A percentile compares a stretch with the other conserved stretches of the same genome.
phyloP scores from a whole-genome alignment of 2,888 invertebrate genomes.

The Cerastis rubricosa region DNA sequence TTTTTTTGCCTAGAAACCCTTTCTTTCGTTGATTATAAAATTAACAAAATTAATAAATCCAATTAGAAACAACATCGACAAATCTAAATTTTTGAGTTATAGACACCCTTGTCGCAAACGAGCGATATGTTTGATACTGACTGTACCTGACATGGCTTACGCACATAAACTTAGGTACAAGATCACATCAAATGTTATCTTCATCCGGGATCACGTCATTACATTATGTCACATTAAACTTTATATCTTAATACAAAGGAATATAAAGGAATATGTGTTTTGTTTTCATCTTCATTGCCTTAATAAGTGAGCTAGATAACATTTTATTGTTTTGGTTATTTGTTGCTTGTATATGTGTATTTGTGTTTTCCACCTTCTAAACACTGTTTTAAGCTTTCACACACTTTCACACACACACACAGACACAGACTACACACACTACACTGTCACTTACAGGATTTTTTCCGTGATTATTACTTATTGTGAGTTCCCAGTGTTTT shows the following conservation, averaged over 20 bases:
- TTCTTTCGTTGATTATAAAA: no score
- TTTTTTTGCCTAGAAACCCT: no score
- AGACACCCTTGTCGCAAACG: no score
- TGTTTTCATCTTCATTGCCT: conserved; percentile 3
- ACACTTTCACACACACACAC: no score
- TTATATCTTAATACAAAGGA: conserved; percentile 36
- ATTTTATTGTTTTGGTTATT: background rate
- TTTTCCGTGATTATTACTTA: no score
- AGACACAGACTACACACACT: no score
- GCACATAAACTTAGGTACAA: background rate
- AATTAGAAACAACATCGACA: no score
- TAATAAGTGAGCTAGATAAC: background rate
- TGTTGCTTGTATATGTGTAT: background rate
- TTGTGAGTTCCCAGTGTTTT: no score
- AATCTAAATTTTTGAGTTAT: no score
- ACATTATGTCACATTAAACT: conserved; percentile 23
- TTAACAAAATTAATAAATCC: no score
- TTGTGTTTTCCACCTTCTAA: background rate
- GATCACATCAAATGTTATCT: conserved; percentile 20
- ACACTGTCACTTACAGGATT: no score
- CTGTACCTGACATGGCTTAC: background rate
- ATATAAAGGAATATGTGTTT: background rate
- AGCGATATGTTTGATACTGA: background rate
- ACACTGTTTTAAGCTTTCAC: no score
- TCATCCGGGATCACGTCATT: background rate